phyloP scores from a whole-genome alignment of 2,113 vertebrate species.

The Brienomyrus longianalis region DNA sequence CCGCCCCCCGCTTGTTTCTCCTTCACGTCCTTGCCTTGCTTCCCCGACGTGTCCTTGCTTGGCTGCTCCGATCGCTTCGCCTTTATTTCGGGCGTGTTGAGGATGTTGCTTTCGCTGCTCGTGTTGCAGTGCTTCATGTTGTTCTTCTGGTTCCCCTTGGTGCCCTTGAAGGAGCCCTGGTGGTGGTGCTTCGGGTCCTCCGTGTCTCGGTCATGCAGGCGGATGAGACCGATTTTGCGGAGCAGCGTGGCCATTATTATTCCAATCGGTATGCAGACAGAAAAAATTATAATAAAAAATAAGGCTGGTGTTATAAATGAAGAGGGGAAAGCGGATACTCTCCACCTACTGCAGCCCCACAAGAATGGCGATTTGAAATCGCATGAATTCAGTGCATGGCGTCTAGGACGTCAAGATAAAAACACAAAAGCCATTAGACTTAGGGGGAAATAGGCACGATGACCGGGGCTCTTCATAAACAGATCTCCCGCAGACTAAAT shows the following conservation, averaged over 20 bases:
- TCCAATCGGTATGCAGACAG: slow-evolving; percentile 29
- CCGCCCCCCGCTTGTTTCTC: slow-evolving; percentile 53
- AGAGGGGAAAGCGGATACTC: slow-evolving; percentile 29
- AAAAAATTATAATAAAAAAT: background rate
- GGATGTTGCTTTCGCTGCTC: slow-evolving; percentile 68
- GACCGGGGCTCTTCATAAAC: background rate
- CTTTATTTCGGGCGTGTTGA: slow-evolving; percentile 70
- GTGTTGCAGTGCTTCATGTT: slow-evolving; percentile 73
- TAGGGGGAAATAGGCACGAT: slow-evolving; percentile 8
- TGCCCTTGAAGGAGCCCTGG: slow-evolving; percentile 80
- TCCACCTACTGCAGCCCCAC: slow-evolving; percentile 55
- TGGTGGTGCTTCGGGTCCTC: slow-evolving; percentile 94
- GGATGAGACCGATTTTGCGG: slow-evolving; percentile 94
- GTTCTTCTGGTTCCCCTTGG: slow-evolving; percentile 78
- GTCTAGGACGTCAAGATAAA: slow-evolving; percentile 33
- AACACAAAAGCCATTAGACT: slow-evolving; percentile 28
- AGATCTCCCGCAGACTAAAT: background rate
- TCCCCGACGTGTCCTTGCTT: slow-evolving; percentile 70
- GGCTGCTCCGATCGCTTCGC: slow-evolving; percentile 65
- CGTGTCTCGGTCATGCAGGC: slow-evolving; percentile 91
- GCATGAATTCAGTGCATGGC: slow-evolving; percentile 55
- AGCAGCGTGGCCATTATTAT: slow-evolving; percentile 87
- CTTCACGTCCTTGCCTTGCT: slow-evolving; percentile 65
- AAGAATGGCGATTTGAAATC: slow-evolving; percentile 43
- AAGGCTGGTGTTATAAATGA: slow-evolving; percentile 22